Evolutionary conservation across 2,797 vertebrate species (phyloP).

Genomic region (Gadopsis marmoratus): DNA sequence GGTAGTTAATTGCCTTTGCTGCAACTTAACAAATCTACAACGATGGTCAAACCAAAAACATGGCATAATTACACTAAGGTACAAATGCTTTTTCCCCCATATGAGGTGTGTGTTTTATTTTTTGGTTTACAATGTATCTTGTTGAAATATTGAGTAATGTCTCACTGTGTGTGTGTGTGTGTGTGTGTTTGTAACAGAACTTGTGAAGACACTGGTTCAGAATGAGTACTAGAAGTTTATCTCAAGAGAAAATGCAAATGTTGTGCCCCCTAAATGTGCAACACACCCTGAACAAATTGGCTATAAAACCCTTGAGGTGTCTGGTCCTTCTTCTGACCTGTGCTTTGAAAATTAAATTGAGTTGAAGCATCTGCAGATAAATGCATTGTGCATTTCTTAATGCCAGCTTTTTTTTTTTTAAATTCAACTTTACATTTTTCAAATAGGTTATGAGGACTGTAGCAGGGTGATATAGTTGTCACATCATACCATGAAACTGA

Average conservation of each 20-base stretch:
- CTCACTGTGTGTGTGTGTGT: constrained; percentile 54
- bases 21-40: constrained; percentile 67
- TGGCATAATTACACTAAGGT: constrained; percentile 66
- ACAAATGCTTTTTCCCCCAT: constrained; percentile 60
- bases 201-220: constrained; percentile 68
- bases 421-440: neutral
- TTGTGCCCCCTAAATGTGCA: constrained; percentile 17
- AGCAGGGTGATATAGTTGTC: constrained; percentile 20
- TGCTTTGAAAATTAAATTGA: constrained; percentile 41
- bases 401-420: constrained; percentile 11
- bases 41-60: constrained; percentile 71
- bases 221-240: constrained; percentile 61
- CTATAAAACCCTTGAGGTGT: constrained; percentile 13
- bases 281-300: constrained; percentile 11
- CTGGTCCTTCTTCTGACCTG: constrained; percentile 29
- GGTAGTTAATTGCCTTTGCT: constrained; percentile 32
- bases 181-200: constrained; percentile 60
- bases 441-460: constrained; percentile 19
- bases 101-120: constrained; percentile 73
- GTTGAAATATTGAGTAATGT: constrained; percentile 70
- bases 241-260: constrained; percentile 52
- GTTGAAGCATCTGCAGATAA: constrained; percentile 25
- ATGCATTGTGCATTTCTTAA: constrained; percentile 23
- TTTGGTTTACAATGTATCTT: constrained; percentile 72
- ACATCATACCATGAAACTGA: constrained; percentile 45